Percentiles rank a stretch among this genome's conserved stretches.
phyloP scores from a whole-genome alignment of 2,797 vertebrate species.

The Menidia menidia region DNA sequence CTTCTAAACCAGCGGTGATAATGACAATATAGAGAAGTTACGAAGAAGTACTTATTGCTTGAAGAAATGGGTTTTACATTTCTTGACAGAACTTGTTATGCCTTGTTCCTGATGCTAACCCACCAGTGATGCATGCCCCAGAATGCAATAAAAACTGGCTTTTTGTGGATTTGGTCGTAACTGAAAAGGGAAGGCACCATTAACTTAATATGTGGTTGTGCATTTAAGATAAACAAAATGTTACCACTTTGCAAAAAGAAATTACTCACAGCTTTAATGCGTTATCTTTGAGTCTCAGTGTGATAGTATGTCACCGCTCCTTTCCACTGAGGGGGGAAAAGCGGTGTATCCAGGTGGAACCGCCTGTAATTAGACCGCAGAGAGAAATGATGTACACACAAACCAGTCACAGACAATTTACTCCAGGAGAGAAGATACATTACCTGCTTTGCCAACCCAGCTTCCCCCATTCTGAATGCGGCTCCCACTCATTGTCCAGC shows the following conservation, averaged over 20 bases:
- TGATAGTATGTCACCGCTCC: conserved; percentile 22
- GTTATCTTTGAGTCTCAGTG: conserved; percentile 24
- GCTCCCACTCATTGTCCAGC: conserved; percentile 23
- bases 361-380: conserved; percentile 68
- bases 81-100: conserved; percentile 6
- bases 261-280: conserved; percentile 27
- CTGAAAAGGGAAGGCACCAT: conserved; percentile 1
- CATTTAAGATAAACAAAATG: neutral
- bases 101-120: no score
- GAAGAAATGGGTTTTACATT: conserved; percentile 34
- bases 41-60: conserved; percentile 34
- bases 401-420: conserved; percentile 73
- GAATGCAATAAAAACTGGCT: neutral
- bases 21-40: conserved; percentile 33
- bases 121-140: neutral
- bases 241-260: neutral
- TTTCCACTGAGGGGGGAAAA: conserved; percentile 47
- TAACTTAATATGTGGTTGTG: neutral
- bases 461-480: conserved; percentile 12
- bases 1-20: conserved; percentile 37
- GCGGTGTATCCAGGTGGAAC: conserved; percentile 69
- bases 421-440: conserved; percentile 47
- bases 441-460: conserved; percentile 29
- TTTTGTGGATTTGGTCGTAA: neutral
- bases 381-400: conserved; percentile 73